A percentile compares a stretch with the other conserved stretches of the same genome.
Evolutionary conservation across 2,113 vertebrate genomes (phyloP).

Genomic region (Chinchilla lanigera): DNA sequence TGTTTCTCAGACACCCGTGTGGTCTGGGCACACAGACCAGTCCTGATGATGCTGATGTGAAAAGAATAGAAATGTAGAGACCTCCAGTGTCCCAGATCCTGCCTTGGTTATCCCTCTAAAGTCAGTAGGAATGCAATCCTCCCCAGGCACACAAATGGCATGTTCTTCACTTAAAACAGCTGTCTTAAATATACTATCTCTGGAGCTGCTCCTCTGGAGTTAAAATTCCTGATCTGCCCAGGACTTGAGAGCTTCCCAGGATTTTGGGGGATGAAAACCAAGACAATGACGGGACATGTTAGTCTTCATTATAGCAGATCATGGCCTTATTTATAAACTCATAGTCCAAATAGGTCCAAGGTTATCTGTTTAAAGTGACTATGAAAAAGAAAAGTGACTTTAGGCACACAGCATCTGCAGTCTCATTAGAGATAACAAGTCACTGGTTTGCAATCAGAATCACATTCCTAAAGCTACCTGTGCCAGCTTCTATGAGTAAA

Average conservation of each 20-base stretch:
- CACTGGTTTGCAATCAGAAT: background rate
- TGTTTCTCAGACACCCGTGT: background rate
- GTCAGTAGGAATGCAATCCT: background rate
- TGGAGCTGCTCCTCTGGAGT: background rate
- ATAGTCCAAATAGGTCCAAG: background rate
- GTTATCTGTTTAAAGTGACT: background rate
- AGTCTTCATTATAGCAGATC: background rate
- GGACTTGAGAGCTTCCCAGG: background rate
- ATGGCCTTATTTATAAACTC: slow-evolving; percentile 17
- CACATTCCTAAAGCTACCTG: background rate
- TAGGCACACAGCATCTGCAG: background rate
- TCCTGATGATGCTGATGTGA: background rate
- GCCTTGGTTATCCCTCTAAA: background rate
- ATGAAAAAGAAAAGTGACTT: background rate
- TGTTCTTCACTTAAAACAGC: background rate
- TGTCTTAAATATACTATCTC: background rate
- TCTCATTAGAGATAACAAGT: background rate
- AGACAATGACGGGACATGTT: too few relatives aligned
- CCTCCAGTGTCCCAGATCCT: background rate
- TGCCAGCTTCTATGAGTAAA: background rate
- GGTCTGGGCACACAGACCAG: background rate
- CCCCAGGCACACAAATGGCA: background rate
- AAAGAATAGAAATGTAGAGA: background rate
- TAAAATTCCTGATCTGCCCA: background rate
- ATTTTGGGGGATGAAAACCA: background rate